phyloP scores from a whole-genome alignment of 2,113 vertebrate genomes.

The Sphyrna mokarran region DNA sequence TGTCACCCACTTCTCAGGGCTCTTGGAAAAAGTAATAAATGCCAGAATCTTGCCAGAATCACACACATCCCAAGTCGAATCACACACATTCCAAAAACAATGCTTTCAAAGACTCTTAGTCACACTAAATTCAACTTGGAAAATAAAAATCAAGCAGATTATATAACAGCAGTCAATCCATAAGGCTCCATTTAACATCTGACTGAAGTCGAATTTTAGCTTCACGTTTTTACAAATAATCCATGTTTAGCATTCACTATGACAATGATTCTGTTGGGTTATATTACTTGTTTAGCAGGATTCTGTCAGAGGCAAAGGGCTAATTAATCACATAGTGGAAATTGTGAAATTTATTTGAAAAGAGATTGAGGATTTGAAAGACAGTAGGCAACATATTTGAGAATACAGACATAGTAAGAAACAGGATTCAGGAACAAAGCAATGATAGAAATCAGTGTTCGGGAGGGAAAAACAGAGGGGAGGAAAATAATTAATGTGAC shows the following conservation, averaged over 20 bases:
- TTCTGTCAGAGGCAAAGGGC: not conserved
- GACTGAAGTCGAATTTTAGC: not conserved
- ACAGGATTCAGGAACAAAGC: not conserved
- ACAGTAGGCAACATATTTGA: not conserved
- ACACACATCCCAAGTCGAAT: not conserved
- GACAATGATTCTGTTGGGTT: not conserved
- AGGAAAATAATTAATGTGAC: not conserved
- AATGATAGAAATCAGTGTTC: too few species aligned
- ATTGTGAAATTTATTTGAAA: not conserved
- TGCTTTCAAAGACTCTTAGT: not conserved
- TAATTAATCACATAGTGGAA: not conserved
- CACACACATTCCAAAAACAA: not conserved
- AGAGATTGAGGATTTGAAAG: not conserved
- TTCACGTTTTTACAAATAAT: not conserved
- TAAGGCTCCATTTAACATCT: not conserved
- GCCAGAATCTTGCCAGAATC: not conserved
- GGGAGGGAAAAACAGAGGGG: not conserved
- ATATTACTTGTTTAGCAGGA: not conserved
- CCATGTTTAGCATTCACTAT: not conserved
- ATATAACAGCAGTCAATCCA: not conserved
- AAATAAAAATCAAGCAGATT: not conserved
- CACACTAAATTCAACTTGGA: not conserved
- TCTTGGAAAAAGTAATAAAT: not conserved
- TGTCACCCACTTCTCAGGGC: not conserved
- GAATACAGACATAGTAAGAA: not conserved